Percentiles rank a stretch among this genome's conserved stretches.
Conservation (phyloP, 2,113 vertebrate genomes). For the Micromys minutus region DNA sequence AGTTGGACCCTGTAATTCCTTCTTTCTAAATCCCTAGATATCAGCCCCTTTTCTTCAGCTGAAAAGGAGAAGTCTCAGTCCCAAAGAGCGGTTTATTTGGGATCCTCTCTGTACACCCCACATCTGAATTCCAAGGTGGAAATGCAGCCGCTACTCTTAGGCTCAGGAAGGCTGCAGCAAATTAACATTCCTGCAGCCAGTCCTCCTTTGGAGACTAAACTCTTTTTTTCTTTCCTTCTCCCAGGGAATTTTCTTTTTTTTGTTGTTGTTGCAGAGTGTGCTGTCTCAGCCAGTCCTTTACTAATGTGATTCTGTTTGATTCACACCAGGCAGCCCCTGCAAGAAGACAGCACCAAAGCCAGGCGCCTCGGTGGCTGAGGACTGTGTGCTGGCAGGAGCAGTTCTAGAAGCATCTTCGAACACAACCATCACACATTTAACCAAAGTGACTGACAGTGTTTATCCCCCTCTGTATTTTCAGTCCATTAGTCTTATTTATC, state of each 20-base stretch:
- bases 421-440: conserved; percentile 51
- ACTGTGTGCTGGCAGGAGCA: conserved; percentile 20
- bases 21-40: conserved; percentile 39
- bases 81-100: conserved; percentile 28
- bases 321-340: conserved; percentile 42
- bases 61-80: not conserved
- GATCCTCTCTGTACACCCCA: not conserved
- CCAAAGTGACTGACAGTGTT: conserved; percentile 52
- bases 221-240: conserved; percentile 46
- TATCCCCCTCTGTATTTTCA: conserved; percentile 21
- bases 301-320: conserved; percentile 76
- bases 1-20: not conserved
- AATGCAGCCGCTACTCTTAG: not conserved
- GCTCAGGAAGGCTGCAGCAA: conserved; percentile 25
- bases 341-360: conserved; percentile 14
- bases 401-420: conserved; percentile 47
- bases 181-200: conserved; percentile 62
- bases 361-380: conserved; percentile 43
- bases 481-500: conserved; percentile 60
- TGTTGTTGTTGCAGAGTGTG: conserved; percentile 51
- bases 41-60: not conserved
- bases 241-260: conserved; percentile 38
- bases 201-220: conserved; percentile 48
- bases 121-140: conserved; percentile 53
- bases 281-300: conserved; percentile 45